Evolutionary conservation across 1,140 invertebrate species (phyloP).

Genomic region (Apis florea): DNA sequence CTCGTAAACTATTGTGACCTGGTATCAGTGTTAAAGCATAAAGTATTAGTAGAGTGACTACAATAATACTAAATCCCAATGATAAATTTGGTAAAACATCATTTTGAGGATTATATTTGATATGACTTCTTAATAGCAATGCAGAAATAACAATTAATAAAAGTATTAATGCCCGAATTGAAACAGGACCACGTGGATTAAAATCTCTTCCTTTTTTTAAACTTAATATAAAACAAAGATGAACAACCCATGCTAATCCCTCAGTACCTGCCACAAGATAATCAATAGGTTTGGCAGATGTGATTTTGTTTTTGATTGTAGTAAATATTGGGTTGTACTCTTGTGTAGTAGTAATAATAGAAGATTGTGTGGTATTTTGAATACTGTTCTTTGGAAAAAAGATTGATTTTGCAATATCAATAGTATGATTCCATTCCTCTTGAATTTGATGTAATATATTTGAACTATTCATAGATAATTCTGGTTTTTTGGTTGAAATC

Average conservation of each 20-base stretch:
- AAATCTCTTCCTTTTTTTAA: slow-evolving; percentile 83
- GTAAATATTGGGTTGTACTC: slow-evolving; percentile 23
- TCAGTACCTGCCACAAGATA: slow-evolving; percentile 86
- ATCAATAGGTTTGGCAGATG: slow-evolving; percentile 82
- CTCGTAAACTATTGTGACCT: slow-evolving; percentile 66
- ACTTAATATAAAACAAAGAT: slow-evolving; percentile 87
- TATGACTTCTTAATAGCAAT: slow-evolving; percentile 68
- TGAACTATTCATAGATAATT: slow-evolving; percentile 15
- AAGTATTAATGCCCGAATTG: slow-evolving; percentile 80
- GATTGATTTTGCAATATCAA: slow-evolving; percentile 52
- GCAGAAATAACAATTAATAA: slow-evolving; percentile 70
- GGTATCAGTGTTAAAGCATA: slow-evolving; percentile 85
- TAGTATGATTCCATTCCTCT: slow-evolving; percentile 50
- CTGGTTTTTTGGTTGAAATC: neutral
- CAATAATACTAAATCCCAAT: slow-evolving; percentile 74
- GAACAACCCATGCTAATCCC: slow-evolving; percentile 88
- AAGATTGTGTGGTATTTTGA: neutral
- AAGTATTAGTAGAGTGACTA: slow-evolving; percentile 74
- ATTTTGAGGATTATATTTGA: slow-evolving; percentile 63
- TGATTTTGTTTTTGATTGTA: slow-evolving; percentile 62
- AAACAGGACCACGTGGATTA: slow-evolving; percentile 87
- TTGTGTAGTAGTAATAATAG: slow-evolving; percentile 5
- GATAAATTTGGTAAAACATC: slow-evolving; percentile 73
- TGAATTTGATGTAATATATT: slow-evolving; percentile 49
- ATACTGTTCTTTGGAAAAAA: slow-evolving; percentile 29